phyloP scores from a whole-genome alignment of 2,888 invertebrate genomes.

The Taphrorychus bicolor region DNA sequence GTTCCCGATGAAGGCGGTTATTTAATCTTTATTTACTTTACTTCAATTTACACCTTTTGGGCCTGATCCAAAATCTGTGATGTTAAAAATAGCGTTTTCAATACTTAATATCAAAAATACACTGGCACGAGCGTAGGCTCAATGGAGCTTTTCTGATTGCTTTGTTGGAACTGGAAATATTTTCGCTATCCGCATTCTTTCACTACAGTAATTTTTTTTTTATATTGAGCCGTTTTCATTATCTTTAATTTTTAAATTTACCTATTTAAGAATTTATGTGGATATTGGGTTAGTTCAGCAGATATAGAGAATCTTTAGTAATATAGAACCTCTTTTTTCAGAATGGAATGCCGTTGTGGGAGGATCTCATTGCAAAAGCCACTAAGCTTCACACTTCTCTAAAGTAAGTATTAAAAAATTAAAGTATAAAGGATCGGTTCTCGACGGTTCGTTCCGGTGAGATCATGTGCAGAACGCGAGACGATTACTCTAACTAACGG shows the following conservation, averaged over 20 bases:
- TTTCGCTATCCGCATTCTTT: too few species aligned
- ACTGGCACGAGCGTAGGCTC: background rate
- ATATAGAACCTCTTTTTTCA: slow-evolving; percentile 65
- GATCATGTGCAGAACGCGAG: too few species aligned
- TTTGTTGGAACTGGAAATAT: too few species aligned
- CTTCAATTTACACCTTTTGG: slow-evolving; percentile 27
- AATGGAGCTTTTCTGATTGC: background rate
- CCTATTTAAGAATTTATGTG: background rate
- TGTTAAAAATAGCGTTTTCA: slow-evolving; percentile 10
- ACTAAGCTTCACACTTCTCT: slow-evolving; percentile 92
- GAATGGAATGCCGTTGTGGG: slow-evolving; percentile 94
- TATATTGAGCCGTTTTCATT: too few species aligned
- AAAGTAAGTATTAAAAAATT: slow-evolving; percentile 71
- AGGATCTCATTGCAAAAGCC: slow-evolving; percentile 92
- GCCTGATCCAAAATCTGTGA: slow-evolving; percentile 7
- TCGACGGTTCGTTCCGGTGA: too few species aligned
- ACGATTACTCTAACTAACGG: too few species aligned
- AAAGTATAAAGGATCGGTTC: background rate
- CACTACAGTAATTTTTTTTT: too few species aligned
- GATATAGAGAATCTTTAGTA: background rate
- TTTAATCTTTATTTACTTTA: slow-evolving; percentile 26
- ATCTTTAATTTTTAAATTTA: too few species aligned
- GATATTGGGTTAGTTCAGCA: background rate
- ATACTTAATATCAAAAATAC: background rate
- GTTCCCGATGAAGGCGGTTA: background rate